These are phyloP conservation scores for Tenthredo amoena DNA, from an alignment of 2,888 invertebrate genomes.

Conservation along the genomic window DNA sequence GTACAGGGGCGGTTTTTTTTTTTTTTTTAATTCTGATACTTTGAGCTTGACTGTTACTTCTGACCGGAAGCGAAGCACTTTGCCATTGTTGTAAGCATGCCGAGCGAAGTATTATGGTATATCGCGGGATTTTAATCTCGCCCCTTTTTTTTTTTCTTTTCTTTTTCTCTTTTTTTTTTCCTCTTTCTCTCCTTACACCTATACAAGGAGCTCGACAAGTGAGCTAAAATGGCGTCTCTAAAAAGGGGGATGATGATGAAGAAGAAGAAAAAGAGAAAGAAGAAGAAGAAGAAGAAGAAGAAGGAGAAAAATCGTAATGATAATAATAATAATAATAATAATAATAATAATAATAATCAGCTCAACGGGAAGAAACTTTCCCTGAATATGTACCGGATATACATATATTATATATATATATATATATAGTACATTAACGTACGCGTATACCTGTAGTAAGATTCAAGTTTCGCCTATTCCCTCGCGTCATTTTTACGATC, in stretches of 20 bases:
- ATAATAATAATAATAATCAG: background rate
- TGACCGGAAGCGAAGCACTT: conserved; percentile 32
- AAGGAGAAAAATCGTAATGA: background rate
- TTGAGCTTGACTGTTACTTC: background rate
- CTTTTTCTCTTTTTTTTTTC: too few species aligned
- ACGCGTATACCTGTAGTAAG: background rate
- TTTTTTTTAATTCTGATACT: conserved; percentile 1
- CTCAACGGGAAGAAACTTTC: background rate
- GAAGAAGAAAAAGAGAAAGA: background rate
- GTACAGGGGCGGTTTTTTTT: background rate
- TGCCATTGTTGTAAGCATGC: conserved; percentile 11
- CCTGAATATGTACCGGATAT: background rate
- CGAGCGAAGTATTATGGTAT: background rate
- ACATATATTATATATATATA: background rate
- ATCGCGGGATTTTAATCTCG: conserved; percentile 30
- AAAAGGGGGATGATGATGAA: background rate
- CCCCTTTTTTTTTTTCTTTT: background rate
- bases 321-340: background rate
- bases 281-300: background rate
- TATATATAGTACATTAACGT: background rate
- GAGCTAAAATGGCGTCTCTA: background rate
- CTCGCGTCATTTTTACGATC: conserved; percentile 37
- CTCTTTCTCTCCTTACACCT: too few species aligned
- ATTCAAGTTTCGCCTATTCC: conserved; percentile 36
- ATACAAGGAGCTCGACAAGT: background rate